Evolutionary conservation across 30 jellyfish, hydroid and myxozoan species (phyloP), one percentile per base, ranked within the genome.

Genomic region (Morbakka virulenta): DNA sequence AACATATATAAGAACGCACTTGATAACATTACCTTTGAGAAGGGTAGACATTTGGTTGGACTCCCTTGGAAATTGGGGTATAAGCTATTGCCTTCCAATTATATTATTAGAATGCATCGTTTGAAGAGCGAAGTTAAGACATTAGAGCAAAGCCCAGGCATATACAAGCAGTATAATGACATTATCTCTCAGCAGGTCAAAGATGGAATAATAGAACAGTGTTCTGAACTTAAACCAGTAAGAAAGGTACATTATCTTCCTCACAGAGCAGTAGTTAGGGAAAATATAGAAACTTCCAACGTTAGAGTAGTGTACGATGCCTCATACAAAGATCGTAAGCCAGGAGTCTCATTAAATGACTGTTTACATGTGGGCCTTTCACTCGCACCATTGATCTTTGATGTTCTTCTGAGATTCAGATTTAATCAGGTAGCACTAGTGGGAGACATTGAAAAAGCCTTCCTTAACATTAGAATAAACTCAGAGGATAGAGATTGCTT

Each of bases 41-140:
- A 71, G 24, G 32, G 57, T 1, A 31, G 79, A 34, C 53, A 74
- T 74, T 74, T 76, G 11, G 86, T 74, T 2, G 86, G 79, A 11
- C 86, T 74, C 21, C 86, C 78, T 25, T 74, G 86, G 86, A 74
- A 74, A 27, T 25, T 47, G 17, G 86, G 86, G 64, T 76, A 74
- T 61, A 74, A 50, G 51, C 80, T 57, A 14, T 36, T 74, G 52
- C 86, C 79, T 20, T 23, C 77, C 13, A 74, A 74, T 50, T 74
- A 27, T 33, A 57, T 25, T 53, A 21, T 1, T 57, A 50, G 86
- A 25, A 29, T 74, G 35, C 1, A 13, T 28, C 48, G 83, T 27
- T 21, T 67, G 77, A 80, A 69, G 62, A 33, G 78, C 41, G 78
- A 80, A 50, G 76, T 80, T 11, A 80, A 68, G 84, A 67, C 52